A percentile compares a stretch with the other conserved stretches of the same genome.
Evolutionary conservation across 2,797 vertebrate species (phyloP).

Genomic region (Nyctibius grandis): DNA sequence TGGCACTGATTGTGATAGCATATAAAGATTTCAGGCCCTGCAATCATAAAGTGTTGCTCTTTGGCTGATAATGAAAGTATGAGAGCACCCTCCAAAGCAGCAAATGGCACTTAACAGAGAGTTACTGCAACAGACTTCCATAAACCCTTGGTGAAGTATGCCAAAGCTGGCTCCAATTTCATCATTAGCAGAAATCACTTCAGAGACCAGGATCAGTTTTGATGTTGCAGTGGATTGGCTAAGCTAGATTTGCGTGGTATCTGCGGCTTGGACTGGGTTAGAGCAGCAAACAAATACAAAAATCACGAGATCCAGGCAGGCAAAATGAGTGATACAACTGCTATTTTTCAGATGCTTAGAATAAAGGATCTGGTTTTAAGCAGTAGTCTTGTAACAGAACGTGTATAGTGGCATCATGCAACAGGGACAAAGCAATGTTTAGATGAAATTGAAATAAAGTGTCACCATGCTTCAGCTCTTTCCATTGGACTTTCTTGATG

Average conservation of each 20-base stretch:
- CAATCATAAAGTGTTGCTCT: neutral
- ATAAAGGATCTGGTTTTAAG: neutral
- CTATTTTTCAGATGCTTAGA: neutral
- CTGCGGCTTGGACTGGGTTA: neutral
- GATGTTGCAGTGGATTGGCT: neutral
- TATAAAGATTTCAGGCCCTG: neutral
- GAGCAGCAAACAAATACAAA: neutral
- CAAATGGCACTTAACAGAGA: neutral
- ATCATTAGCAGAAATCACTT: neutral
- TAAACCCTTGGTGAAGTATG: neutral
- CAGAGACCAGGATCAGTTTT: neutral
- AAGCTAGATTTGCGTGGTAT: neutral
- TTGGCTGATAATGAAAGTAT: slow-evolving; percentile 15
- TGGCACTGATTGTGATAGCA: neutral
- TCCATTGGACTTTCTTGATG: neutral
- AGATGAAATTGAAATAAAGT: neutral
- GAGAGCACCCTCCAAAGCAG: neutral
- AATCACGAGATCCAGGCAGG: neutral
- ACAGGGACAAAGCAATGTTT: neutral
- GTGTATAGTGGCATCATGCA: neutral
- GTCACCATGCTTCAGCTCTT: neutral
- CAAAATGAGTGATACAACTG: neutral
- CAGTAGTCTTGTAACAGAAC: neutral
- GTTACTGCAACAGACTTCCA: neutral
- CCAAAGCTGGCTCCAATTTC: slow-evolving; percentile 32